Conservation (phyloP, 2,888 invertebrate species). For the Tortrix viridana region DNA sequence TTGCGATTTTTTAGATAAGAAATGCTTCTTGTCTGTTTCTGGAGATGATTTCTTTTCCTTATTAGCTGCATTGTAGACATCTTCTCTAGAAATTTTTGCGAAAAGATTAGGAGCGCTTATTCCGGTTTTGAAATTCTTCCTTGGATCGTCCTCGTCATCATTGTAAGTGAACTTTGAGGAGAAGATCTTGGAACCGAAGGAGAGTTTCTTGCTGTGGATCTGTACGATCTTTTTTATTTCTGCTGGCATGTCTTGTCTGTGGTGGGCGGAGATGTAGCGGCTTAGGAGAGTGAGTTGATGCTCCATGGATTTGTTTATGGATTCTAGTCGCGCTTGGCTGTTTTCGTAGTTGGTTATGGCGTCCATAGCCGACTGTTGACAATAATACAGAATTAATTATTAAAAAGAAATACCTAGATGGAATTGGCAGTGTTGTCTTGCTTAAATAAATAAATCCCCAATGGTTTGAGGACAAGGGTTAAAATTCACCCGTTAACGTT, state of each 20-base stretch:
- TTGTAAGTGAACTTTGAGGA: conserved; percentile 65
- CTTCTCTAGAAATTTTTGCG: conserved; percentile 65
- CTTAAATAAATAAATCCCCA: too few species aligned
- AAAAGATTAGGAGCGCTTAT: conserved; percentile 75
- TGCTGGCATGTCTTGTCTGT: conserved; percentile 87
- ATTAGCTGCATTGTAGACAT: conserved; percentile 53
- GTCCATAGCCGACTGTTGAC: conserved; percentile 85
- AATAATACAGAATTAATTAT: neutral
- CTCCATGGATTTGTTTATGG: conserved; percentile 89
- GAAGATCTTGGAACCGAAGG: conserved; percentile 77
- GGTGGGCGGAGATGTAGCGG: conserved; percentile 87
- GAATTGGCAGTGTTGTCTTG: too few species aligned
- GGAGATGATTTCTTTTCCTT: conserved; percentile 49
- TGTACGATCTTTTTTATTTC: conserved; percentile 90
- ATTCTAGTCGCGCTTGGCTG: conserved; percentile 87
- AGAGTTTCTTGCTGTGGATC: conserved; percentile 75
- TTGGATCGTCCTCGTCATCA: conserved; percentile 73
- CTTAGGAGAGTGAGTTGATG: conserved; percentile 89
- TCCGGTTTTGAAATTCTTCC: conserved; percentile 65
- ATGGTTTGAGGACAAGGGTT: too few species aligned
- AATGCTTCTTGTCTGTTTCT: conserved; percentile 60
- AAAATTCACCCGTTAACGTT: too few species aligned
- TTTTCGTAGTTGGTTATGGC: conserved; percentile 86
- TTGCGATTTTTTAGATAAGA: conserved; percentile 74
- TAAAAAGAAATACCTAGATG: too few species aligned